Base-by-base conservation (phyloP, 1,140 invertebrate species). In the Cherax quadricarinatus region DNA sequence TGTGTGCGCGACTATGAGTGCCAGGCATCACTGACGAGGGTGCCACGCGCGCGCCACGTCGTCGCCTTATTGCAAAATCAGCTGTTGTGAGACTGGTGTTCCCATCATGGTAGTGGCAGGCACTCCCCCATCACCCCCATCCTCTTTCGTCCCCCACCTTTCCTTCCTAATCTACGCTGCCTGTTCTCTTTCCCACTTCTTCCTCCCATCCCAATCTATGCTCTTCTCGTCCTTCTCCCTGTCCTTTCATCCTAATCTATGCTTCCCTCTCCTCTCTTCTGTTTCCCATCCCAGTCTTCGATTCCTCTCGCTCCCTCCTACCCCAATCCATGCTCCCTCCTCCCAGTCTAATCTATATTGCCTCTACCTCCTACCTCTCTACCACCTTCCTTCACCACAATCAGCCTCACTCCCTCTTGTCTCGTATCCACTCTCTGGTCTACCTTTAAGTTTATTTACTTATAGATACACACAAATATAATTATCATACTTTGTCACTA, bases 1-100 rank as follows among this genome's bases (percentile, higher is more conserved):
- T 84, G 48, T 84, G 82, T 51, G 82, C 49, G 49, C 9, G 53
- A 57, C 53, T 48, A 18, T 24, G 41, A 49, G 79, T 51, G 48
- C 18, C 48, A 41, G 79, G 18, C 21, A 81, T 4, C 1, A 85
- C 51, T 87, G 85, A 87, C 85, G 85, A 87, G 85, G 85, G 66
- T 60, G 53, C 87, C 87, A 81, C 87, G 30, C 75, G 49, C n/a
- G 53, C 53, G 41, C 53, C 51, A 75, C n/a, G 24, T n/a, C 60
- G 24, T 16, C 18, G 48, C 53, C 78, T 88, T 88, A 80, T 82
- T 88, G 53, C 87, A 62, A 88, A 81, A 88, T 82, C 87, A 80
- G 51, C 87, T 88, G 75, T 75, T 51, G 85, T 62, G 70, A 24
- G 70, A 14, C 85, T 87, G 85, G 85, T 79, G 18, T 82, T 88